These are phyloP conservation scores for Vimba vimba DNA, from an alignment of 2,113 vertebrate genomes.

Conservation along the genomic window DNA sequence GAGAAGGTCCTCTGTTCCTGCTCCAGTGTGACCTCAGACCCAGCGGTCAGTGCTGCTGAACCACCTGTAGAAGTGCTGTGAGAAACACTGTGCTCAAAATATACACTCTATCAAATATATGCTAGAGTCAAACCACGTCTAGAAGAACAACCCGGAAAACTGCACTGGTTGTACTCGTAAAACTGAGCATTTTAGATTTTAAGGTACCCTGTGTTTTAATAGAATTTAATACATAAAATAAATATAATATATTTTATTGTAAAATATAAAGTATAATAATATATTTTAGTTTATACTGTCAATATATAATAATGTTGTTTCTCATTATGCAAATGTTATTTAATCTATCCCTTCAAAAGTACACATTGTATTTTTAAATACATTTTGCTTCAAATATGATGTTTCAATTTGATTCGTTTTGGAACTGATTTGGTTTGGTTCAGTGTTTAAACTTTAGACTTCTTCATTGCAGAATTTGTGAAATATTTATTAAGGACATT, in stretches of 20 bases:
- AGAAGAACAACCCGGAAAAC: background rate
- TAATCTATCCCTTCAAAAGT: too few relatives aligned
- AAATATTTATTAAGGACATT: background rate
- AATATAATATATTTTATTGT: background rate
- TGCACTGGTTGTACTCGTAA: background rate
- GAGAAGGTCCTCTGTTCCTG: constrained; percentile 73
- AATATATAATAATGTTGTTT: too few relatives aligned
- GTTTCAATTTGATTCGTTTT: background rate
- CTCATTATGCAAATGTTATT: too few relatives aligned
- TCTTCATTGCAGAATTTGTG: background rate
- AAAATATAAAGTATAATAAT: background rate
- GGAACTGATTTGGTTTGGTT: background rate
- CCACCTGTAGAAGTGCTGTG: constrained; percentile 59
- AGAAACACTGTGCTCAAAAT: background rate
- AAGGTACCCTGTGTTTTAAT: background rate
- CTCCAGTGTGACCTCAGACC: constrained; percentile 62
- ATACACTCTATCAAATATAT: background rate
- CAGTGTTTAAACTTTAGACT: too few relatives aligned
- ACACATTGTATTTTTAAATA: too few relatives aligned
- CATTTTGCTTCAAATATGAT: too few relatives aligned
- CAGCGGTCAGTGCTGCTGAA: constrained; percentile 59
- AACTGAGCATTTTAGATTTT: background rate
- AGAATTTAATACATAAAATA: too few relatives aligned
- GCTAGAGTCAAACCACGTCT: background rate
- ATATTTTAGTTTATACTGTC: too few relatives aligned